phyloP scores from a whole-genome alignment of 2,113 vertebrate species.

The Labeo rohita region DNA sequence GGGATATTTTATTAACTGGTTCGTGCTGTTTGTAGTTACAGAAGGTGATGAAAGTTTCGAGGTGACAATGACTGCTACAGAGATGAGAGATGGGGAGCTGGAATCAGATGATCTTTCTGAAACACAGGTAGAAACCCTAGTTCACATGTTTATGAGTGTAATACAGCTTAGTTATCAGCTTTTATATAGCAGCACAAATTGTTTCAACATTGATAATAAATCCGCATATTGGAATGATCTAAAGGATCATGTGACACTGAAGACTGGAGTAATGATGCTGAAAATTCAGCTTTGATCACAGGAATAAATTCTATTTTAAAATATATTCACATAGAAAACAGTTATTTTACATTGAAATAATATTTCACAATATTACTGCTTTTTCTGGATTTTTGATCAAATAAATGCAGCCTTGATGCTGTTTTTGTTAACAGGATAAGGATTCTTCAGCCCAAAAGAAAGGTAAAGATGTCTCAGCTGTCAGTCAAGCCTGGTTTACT shows the following conservation, averaged over 20 bases:
- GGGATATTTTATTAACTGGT: not conserved
- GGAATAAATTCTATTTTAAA: too few relatives aligned
- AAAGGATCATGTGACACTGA: too few relatives aligned
- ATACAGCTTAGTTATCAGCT: not conserved
- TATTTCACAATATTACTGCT: too few relatives aligned
- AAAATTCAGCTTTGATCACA: too few relatives aligned
- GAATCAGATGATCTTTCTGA: constrained; percentile 85
- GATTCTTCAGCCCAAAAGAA: constrained; percentile 80
- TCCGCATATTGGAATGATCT: too few relatives aligned
- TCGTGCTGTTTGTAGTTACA: constrained; percentile 78
- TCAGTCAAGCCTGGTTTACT: constrained; percentile 99
- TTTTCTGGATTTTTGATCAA: too few relatives aligned
- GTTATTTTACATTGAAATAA: too few relatives aligned
- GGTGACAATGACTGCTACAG: constrained; percentile 97
- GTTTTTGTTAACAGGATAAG: constrained; percentile 81
- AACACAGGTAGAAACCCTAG: not conserved
- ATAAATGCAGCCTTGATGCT: too few relatives aligned
- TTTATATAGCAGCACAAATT: not conserved
- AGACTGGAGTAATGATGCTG: too few relatives aligned
- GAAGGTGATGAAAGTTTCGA: constrained; percentile 94
- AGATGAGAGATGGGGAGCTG: constrained; percentile 85
- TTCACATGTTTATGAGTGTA: not conserved
- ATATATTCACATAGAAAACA: too few relatives aligned
- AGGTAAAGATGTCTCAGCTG: constrained; percentile 87
- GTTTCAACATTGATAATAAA: too few relatives aligned